Evolutionary conservation across 2,888 invertebrate species (phyloP).

Genomic region (Drosophila prostipennis): DNA sequence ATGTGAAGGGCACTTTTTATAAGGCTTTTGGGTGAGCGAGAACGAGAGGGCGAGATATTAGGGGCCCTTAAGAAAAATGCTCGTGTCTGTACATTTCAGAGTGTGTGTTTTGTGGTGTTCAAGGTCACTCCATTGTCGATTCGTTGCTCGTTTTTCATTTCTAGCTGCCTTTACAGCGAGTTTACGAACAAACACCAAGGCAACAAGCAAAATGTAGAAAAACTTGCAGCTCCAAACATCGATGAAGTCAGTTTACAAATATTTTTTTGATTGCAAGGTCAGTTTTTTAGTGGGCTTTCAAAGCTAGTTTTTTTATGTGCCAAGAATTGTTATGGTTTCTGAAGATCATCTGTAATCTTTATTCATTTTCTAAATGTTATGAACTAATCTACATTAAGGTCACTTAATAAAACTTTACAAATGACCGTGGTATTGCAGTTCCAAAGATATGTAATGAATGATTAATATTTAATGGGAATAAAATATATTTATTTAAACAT

Average conservation of each 20-base stretch:
- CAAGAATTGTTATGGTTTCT: conserved; percentile 9
- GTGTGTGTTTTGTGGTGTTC: conserved; percentile 17
- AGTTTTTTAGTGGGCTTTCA: conserved; percentile 4
- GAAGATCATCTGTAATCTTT: background rate
- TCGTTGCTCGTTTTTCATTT: conserved; percentile 21
- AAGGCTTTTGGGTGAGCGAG: conserved; percentile 2
- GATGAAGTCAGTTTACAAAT: conserved; percentile 42
- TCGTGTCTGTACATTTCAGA: background rate
- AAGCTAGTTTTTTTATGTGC: background rate
- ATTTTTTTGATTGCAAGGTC: conserved; percentile 37
- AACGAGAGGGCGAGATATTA: conserved; percentile 8
- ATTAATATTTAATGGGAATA: too few relatives aligned
- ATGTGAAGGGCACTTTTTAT: conserved; percentile 32
- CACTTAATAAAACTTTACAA: too few relatives aligned
- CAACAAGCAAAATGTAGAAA: conserved; percentile 21
- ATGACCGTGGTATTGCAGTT: too few relatives aligned
- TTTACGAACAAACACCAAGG: conserved; percentile 14
- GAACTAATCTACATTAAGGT: too few relatives aligned
- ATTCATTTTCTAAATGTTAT: background rate
- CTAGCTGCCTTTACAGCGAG: conserved; percentile 32
- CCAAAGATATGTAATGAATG: too few relatives aligned
- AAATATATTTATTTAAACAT: too few relatives aligned
- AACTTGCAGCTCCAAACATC: conserved; percentile 42
- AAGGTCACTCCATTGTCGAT: conserved; percentile 38
- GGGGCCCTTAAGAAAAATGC: conserved; percentile 38